Base-by-base conservation (phyloP, 1,140 invertebrate genomes). In the Chionoecetes opilio region DNA sequence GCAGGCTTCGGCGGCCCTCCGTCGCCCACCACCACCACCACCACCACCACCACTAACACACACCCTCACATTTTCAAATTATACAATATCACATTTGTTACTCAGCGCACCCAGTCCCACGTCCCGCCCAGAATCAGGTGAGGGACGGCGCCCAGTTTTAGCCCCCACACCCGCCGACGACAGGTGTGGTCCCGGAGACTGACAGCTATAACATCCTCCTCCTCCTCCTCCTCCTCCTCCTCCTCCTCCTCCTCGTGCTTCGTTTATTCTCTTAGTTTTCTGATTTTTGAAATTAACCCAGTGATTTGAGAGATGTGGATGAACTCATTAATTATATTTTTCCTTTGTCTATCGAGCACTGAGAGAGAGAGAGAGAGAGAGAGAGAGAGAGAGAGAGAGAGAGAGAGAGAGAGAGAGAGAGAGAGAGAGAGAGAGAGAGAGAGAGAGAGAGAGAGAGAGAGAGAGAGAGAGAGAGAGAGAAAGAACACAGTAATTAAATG, bases 401-500 rank as follows among this genome's bases (percentile, higher is more conserved):
- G 41, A 53, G 46, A 63, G 41, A 53, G 89, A 53, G 38, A 63
- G 34, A 37, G 34, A 35, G 34, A 37, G 34, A 37, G 86, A 35
- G 86, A 46, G 41, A 46, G 86, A 35, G 34, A 46, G 86, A 46
- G 34, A 35, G 86, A 37, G 41, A 37, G 31, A 35, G 86, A 46
- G 41, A 35, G 34, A 88, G 34, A 88, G 86, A 35, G 89, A 53
- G 89, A 63, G 46, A 53, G 46, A 53, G 89, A 63, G 89, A 91
- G 8, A 63, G 38, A 63, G 32, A 29, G 63, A n/a, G 38, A 63
- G 34, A 26, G 46, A 63, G 89, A 91, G 46, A 53, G 38, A 46
- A 21, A 53, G 89, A 53, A 11, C n/a, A n/a, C n/a, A n/a, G n/a
- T n/a, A n/a, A n/a, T n/a, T n/a, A n/a, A n/a, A n/a, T n/a, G n/a